Evolutionary conservation across 2,113 vertebrate species (phyloP).

Genomic region (Haemorhous mexicanus): DNA sequence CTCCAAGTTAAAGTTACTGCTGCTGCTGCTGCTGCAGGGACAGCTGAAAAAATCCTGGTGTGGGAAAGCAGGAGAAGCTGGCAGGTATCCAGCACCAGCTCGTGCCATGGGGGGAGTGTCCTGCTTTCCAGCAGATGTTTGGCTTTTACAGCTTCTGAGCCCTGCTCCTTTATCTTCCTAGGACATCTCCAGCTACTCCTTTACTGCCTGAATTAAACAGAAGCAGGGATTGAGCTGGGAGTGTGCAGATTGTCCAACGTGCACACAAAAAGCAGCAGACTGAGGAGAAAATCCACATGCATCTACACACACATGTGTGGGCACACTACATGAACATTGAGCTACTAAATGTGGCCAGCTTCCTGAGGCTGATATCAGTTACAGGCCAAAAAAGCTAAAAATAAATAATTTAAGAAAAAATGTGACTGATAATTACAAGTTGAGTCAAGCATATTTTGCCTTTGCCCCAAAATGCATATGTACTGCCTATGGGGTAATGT

Average conservation of each 20-base stretch:
- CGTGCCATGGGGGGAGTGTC: not conserved
- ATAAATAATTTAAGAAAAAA: not conserved
- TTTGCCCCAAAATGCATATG: not conserved
- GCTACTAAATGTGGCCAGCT: not conserved
- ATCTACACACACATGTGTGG: too few species aligned
- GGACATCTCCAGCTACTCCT: conserved; percentile 23
- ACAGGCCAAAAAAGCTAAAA: not conserved
- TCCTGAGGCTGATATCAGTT: not conserved
- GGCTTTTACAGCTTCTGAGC: not conserved
- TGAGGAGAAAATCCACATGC: not conserved
- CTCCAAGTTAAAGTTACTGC: not conserved
- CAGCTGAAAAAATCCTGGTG: conserved; percentile 20
- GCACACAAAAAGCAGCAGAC: not conserved
- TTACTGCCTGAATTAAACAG: not conserved
- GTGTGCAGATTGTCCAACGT: not conserved
- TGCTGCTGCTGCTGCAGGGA: not conserved
- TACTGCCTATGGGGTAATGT: not conserved
- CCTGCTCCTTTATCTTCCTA: conserved; percentile 2
- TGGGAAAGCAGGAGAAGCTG: conserved; percentile 33
- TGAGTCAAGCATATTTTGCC: not conserved
- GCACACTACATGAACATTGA: accelerated
- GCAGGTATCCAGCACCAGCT: conserved; percentile 35
- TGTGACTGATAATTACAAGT: not conserved
- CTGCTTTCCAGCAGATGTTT: conserved; percentile 34
- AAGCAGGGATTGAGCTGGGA: not conserved